phyloP scores from a whole-genome alignment of 2,888 invertebrate genomes.

The Troglohyphantes excavatus region DNA sequence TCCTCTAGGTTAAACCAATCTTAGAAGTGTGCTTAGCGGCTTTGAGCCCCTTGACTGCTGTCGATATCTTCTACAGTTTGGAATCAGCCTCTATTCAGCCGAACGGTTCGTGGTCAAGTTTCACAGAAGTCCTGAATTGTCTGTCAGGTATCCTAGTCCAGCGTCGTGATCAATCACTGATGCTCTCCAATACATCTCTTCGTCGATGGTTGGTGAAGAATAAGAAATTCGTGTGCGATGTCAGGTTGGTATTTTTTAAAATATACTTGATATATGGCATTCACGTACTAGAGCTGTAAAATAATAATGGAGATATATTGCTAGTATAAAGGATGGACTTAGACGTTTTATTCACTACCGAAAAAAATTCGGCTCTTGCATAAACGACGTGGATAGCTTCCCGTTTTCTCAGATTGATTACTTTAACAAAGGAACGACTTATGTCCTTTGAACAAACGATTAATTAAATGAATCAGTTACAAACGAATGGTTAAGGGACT shows the following conservation, averaged over 20 bases:
- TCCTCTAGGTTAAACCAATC: slow-evolving; percentile 88
- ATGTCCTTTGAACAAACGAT: too few species aligned
- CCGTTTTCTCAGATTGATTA: too few species aligned
- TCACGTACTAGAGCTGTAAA: too few species aligned
- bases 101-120: slow-evolving; percentile 94
- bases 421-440: too few species aligned
- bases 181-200: slow-evolving; percentile 98
- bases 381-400: too few species aligned
- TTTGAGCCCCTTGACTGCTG: slow-evolving; percentile 92
- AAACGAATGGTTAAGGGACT: too few species aligned
- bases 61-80: slow-evolving; percentile 96
- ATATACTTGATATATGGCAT: too few species aligned
- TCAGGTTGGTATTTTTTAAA: slow-evolving; percentile 84
- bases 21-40: slow-evolving; percentile 96
- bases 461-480: too few species aligned
- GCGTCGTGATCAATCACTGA: slow-evolving; percentile 94
- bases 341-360: too few species aligned
- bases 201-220: slow-evolving; percentile 95
- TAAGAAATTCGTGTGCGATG: slow-evolving; percentile 94
- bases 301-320: too few species aligned
- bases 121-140: slow-evolving; percentile 91
- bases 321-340: too few species aligned
- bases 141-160: slow-evolving; percentile 91
- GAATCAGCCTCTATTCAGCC: slow-evolving; percentile 91
- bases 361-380: too few species aligned